Base-by-base conservation (phyloP, 2,888 invertebrate genomes). In the Stegana nigrithorax region DNA sequence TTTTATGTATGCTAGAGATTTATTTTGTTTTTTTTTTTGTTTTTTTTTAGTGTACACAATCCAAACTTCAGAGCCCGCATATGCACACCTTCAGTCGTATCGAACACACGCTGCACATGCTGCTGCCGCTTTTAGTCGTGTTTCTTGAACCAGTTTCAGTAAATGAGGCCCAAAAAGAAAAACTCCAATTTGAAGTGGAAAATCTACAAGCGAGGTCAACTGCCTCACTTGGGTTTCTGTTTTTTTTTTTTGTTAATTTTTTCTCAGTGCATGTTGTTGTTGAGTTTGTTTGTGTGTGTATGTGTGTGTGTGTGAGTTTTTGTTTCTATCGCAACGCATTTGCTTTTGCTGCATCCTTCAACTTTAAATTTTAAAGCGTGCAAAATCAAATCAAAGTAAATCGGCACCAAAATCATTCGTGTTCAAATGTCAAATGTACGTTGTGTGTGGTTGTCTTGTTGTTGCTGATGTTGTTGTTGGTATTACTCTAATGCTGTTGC, bases 201-300 rank as follows among this genome's bases (percentile, higher is more conserved):
- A 77, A 76, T 75, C 75, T 75, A 47, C 73, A 67, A 71, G 69
- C 75, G 75, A 76, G 75, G 75, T 76, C 75, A 77, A 75, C 78
- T 66, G 75, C 75, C 75, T 75, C 73, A 71, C 71, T 72, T 73
- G 70, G 36, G 12, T 36, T 50, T 3, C 6, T n/a, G 7, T 21
- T 26, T 26, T 50, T 50, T 25, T 23, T 7, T 7, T 50, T 50
- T 6, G 2, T 21, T 45, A 8, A 19, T 45, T 45, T 45, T 21
- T 26, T 39, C 14, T 39, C 14, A n/a, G n/a, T n/a, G n/a, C n/a
- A n/a, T n/a, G n/a, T n/a, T n/a, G 1, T 12, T 39, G 39, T 6
- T 39, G 10, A 4, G 7, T 39, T 39, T 6, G 10, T 39, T 39
- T 4, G 4, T 39, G n/a, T 39, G 36, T 3, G 12, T 2, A 36